A percentile compares a stretch with the other conserved stretches of the same genome.
These are phyloP conservation scores for Willowsia nigromaculata DNA, from an alignment of 2,888 invertebrate species.

Conservation along the genomic window DNA sequence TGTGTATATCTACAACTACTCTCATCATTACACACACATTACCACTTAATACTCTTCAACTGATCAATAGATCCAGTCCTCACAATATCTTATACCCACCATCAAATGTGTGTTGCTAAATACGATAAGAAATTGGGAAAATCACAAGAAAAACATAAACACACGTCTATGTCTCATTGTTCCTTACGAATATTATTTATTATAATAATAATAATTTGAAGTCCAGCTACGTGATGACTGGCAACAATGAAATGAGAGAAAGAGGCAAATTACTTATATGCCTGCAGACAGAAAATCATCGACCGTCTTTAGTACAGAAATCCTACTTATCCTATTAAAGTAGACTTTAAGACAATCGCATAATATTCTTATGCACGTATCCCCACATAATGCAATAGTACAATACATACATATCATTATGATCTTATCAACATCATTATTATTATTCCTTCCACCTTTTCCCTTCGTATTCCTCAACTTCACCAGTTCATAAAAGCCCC, in stretches of 20 bases:
- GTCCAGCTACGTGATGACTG: constrained; percentile 7
- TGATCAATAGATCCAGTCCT: too few species aligned
- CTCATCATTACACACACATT: too few species aligned
- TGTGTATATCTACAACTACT: too few species aligned
- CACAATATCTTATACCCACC: background rate
- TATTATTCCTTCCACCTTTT: constrained; percentile 13
- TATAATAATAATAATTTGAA: too few species aligned
- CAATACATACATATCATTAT: constrained; percentile 9
- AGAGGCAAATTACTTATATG: background rate
- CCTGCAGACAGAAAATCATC: background rate
- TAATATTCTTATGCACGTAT: background rate
- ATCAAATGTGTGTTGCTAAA: background rate
- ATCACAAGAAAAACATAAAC: constrained; percentile 32
- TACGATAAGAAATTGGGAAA: constrained; percentile 1
- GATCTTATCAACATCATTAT: constrained; percentile 29
- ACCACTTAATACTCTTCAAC: too few species aligned
- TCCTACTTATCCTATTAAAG: background rate
- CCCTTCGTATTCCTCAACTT: background rate
- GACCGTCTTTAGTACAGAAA: constrained; percentile 7
- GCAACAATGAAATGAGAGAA: constrained; percentile 13
- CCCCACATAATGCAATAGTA: background rate
- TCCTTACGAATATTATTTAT: background rate
- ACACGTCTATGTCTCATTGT: background rate
- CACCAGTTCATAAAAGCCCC: background rate
- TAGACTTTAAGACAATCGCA: background rate